Base-by-base conservation (phyloP, 2,797 vertebrate genomes). In the Mycteria americana region DNA sequence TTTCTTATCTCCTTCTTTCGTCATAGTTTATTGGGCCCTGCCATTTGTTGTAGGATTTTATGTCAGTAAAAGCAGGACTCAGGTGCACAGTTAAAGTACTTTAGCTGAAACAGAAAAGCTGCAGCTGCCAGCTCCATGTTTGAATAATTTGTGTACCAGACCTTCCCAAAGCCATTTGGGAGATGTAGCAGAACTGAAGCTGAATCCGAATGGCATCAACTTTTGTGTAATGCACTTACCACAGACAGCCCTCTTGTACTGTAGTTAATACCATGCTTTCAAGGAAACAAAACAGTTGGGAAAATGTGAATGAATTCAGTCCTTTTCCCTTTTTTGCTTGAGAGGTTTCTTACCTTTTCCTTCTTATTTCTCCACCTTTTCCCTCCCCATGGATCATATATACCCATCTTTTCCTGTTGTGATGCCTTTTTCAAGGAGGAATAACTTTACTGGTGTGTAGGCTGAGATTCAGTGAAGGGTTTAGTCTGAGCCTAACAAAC, bases 301-400 rank as follows among this genome's bases (percentile, higher is more conserved):
- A 50, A 79, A 85, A 56, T 13, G 2, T 43, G 11, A 87, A 63
- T 60, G 3, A 39, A 65, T 73, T 89, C 7, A 64, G 2, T 2
- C 4, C 1, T 41, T 62, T 87, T 43, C 43, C 7, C 3, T 33
- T 22, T 51, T 67, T 54, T 18, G 0, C 73, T 60, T 86, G 5
- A n/a, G 4, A 6, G 11, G 0, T 25, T 85, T 89, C 48, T 65
- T 69, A n/a, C 11, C 2, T 87, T 53, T 67, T 69, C 8, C 3
- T 31, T 19, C 18, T 30, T 50, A 8, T 41, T 83, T 74, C 48
- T 54, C 17, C 11, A 51, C 3, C 7, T 3, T 68, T 91, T 83
- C 7, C 10, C 2, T 7, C 4, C 12, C 6, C 11, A 30, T 3
- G 56, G 11, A 33, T 65, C 7, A 24, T 4, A 6, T 77, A 11